phyloP scores from a whole-genome alignment of 2,797 vertebrate genomes.

The Notoglanidium macrostoma region DNA sequence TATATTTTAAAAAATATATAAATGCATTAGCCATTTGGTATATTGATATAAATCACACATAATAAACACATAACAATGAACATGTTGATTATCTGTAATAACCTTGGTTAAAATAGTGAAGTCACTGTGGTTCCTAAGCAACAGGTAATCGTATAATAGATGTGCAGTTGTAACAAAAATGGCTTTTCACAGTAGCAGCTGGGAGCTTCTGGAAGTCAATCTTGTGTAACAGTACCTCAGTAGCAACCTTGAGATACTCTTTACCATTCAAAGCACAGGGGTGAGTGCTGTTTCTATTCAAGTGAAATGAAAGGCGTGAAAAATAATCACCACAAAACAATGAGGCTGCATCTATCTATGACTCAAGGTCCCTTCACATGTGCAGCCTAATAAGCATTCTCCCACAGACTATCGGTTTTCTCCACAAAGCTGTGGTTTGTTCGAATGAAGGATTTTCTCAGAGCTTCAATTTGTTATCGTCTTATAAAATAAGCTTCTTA shows the following conservation, averaged over 20 bases:
- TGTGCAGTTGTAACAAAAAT: slow-evolving; percentile 53
- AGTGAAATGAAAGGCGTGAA: slow-evolving; percentile 44
- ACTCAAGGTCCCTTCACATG: slow-evolving; percentile 43
- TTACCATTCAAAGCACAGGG: slow-evolving; percentile 41
- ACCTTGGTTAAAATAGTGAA: slow-evolving; percentile 69
- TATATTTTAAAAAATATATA: neutral
- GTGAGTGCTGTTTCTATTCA: slow-evolving; percentile 39
- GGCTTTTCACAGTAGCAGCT: slow-evolving; percentile 59
- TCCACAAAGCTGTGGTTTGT: slow-evolving; percentile 36
- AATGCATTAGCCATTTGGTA: neutral
- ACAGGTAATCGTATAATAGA: slow-evolving; percentile 76
- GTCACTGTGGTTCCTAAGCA: slow-evolving; percentile 78
- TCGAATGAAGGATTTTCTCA: slow-evolving; percentile 35
- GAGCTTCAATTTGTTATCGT: slow-evolving; percentile 40
- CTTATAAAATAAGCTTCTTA: slow-evolving; percentile 59
- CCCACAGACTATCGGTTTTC: slow-evolving; percentile 33
- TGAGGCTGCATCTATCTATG: slow-evolving; percentile 51
- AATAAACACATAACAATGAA: slow-evolving; percentile 31
- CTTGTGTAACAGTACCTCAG: slow-evolving; percentile 35
- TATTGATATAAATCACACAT: slow-evolving; percentile 21
- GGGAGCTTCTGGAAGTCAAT: slow-evolving; percentile 55
- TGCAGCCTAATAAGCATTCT: slow-evolving; percentile 50
- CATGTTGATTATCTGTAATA: slow-evolving; percentile 47
- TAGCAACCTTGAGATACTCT: slow-evolving; percentile 56
- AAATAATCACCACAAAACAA: slow-evolving; percentile 55